Conservation (phyloP, 1,140 invertebrate species). For the Adelges cooleyi region DNA sequence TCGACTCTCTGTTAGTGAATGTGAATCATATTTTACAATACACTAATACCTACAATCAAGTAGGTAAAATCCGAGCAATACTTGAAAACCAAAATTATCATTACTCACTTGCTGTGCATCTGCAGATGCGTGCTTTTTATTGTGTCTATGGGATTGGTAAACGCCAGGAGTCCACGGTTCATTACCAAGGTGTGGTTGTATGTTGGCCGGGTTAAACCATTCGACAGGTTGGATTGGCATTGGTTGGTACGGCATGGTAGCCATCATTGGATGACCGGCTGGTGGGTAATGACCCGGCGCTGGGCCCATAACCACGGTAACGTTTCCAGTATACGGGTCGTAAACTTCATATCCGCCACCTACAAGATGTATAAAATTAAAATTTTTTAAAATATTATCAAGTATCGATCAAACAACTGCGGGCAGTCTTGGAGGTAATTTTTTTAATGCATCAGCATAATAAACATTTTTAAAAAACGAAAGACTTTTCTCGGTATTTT, state of each 20-base stretch:
- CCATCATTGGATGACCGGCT: constrained; percentile 30
- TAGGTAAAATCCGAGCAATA: no score
- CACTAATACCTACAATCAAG: no score
- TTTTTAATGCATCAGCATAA: not conserved
- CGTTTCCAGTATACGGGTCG: constrained; percentile 34
- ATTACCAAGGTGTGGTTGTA: constrained; percentile 1
- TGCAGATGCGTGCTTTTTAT: not conserved
- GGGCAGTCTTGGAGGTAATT: not conserved
- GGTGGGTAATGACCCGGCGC: constrained; percentile 25
- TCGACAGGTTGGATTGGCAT: constrained; percentile 36
- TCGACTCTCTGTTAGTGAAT: no score
- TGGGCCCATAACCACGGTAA: constrained; percentile 33
- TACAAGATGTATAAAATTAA: constrained; percentile 3
- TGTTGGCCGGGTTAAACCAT: constrained; percentile 36
- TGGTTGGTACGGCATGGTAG: constrained; percentile 35
- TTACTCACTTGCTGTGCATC: not conserved
- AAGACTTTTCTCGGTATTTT: no score
- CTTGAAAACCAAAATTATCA: no score
- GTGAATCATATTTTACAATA: no score
- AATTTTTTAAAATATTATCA: not conserved
- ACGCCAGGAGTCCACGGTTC: constrained; percentile 5
- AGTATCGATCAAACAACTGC: no score
- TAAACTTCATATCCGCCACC: constrained; percentile 34
- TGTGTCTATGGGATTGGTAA: not conserved
- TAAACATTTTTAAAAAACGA: no score